These are phyloP conservation scores for Diorhabda sublineata DNA, from an alignment of 1,140 invertebrate species.

Conservation along the genomic window DNA sequence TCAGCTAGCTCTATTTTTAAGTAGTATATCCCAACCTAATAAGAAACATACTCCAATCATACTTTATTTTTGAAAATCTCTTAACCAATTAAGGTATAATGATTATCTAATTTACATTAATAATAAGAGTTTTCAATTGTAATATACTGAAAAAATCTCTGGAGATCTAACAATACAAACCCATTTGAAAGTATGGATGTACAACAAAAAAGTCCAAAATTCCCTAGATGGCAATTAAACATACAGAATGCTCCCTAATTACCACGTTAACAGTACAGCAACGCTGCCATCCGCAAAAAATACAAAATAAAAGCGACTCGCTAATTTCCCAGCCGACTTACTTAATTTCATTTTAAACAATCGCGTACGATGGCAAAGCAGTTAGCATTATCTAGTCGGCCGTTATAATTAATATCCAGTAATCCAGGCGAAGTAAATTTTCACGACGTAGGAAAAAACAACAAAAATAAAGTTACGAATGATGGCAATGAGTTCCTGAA, in stretches of 20 bases:
- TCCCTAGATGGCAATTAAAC: slow-evolving; percentile 13
- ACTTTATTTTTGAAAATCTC: no score
- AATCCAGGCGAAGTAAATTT: slow-evolving; percentile 12
- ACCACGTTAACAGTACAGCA: slow-evolving; percentile 8
- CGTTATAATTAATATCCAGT: slow-evolving; percentile 23
- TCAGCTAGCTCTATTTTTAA: no score
- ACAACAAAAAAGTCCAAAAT: background rate
- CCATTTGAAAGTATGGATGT: background rate
- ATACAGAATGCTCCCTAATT: slow-evolving; percentile 13
- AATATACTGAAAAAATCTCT: no score
- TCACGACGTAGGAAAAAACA: slow-evolving; percentile 8
- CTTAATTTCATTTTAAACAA: slow-evolving; percentile 27
- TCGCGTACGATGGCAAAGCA: slow-evolving; percentile 20
- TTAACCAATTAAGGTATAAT: no score
- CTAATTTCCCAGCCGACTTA: slow-evolving; percentile 11
- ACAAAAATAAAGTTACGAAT: slow-evolving; percentile 11
- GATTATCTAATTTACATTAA: no score
- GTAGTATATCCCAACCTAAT: no score
- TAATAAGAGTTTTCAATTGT: no score
- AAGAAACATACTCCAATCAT: no score
- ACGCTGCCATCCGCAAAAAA: background rate
- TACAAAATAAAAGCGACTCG: slow-evolving; percentile 11
- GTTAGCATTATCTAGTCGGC: slow-evolving; percentile 20
- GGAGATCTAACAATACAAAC: no score
- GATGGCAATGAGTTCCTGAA: slow-evolving; percentile 3